Evolutionary conservation across 1,140 invertebrate species (phyloP), one percentile per base, ranked within the genome.

Genomic region (Lordiphosa mommai): DNA sequence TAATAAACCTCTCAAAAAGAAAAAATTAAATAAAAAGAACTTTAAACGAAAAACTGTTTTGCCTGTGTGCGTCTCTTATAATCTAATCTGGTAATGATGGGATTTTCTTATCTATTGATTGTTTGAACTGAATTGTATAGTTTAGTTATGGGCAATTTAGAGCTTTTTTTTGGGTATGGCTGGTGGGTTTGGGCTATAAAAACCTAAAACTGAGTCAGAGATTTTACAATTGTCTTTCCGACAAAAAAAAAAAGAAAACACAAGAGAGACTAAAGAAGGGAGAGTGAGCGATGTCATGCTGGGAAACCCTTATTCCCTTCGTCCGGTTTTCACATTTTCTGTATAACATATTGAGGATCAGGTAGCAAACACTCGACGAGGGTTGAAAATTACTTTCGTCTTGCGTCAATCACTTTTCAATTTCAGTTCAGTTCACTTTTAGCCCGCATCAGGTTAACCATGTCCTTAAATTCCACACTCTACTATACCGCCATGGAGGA

Each of bases 401-500:
- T 53, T 38, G 48, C 38, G 61, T 80, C 70, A 69, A 79, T 80
- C 69, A 79, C 32, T 33, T 57, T 57, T 14, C 14, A 9, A 6
- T 9, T 27, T 27, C 23, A 27, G 34, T 44, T 65, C 51, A 82
- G 74, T 82, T 74, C 16, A 4, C 9, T 44, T 46, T 53, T 44
- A 20, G 61, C 33, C 70, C 61, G 61, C 76, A 40, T 80, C 76
- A 71, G 74, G 70, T 74, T 53, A 38, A 55, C 49, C 32, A 82
- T 80, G 74, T 41, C 74, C 65, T 50, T 55, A 8, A 68, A 79
- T 49, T 32, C 56, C 20, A 80, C 74, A 9, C 43, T 80, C 0
- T 80, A 80, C 41, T 74, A 57, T 47, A 55, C 52, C 1, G 76
- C 76, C 27, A 40, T 82, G 14, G 76, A 84, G 0, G 61, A 80